phyloP scores from a whole-genome alignment of 2,113 vertebrate species.

The Sigmodon hispidus region DNA sequence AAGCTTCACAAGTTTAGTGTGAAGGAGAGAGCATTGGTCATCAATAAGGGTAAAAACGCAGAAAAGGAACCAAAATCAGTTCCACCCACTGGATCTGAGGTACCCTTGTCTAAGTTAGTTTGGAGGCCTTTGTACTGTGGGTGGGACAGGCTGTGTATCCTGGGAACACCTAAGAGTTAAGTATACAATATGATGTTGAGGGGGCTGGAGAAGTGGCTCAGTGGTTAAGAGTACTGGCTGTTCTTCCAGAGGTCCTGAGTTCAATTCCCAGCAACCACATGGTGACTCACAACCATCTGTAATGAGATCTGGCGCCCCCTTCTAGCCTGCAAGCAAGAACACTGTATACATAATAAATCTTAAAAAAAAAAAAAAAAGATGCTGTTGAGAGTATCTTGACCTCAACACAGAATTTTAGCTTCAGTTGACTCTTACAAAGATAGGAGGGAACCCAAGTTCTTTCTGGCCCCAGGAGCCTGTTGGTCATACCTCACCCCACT shows the following conservation, averaged over 20 bases:
- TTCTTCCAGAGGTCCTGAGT: too few species aligned
- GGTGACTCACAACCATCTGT: too few species aligned
- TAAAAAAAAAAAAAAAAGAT: too few species aligned
- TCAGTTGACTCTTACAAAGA: neutral
- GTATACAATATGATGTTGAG: neutral
- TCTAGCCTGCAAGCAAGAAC: too few species aligned
- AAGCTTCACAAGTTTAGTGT: neutral
- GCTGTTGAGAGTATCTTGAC: neutral
- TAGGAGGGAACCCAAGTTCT: too few species aligned
- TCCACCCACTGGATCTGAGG: neutral
- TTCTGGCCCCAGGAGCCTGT: neutral
- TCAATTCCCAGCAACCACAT: too few species aligned
- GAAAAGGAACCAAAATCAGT: neutral
- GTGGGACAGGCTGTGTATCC: neutral
- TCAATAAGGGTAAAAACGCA: accelerated
- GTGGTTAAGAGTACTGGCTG: too few species aligned
- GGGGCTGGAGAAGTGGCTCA: too few species aligned
- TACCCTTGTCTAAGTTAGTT: neutral
- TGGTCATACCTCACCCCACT: too few species aligned
- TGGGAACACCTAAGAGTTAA: neutral
- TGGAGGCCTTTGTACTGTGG: too few species aligned
- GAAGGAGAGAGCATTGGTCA: neutral
- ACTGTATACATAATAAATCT: too few species aligned
- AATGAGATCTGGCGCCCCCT: too few species aligned
- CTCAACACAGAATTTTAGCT: neutral